phyloP scores from a whole-genome alignment of 2,113 vertebrate species.

The Dicaeum eximium region DNA sequence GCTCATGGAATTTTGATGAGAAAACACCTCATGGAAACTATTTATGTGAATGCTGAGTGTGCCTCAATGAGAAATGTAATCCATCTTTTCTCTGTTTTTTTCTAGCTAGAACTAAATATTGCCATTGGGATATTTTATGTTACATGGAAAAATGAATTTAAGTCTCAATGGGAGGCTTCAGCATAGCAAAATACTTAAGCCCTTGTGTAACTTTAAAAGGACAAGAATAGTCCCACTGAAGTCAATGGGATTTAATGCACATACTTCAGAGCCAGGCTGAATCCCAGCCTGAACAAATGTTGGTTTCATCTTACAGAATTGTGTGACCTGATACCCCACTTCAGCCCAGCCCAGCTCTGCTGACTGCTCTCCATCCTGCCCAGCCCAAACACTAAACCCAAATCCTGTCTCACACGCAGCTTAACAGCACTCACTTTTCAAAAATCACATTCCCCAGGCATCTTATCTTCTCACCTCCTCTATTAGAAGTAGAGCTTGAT shows the following conservation, averaged over 20 bases:
- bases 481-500: neutral
- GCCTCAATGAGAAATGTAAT: neutral
- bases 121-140: conserved; percentile 31
- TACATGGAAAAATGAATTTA: neutral
- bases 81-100: neutral
- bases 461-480: neutral
- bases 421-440: neutral
- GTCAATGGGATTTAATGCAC: conserved; percentile 47
- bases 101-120: neutral
- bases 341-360: neutral
- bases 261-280: neutral
- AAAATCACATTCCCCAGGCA: neutral
- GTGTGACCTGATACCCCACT: conserved; percentile 25
- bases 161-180: conserved; percentile 21
- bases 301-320: neutral
- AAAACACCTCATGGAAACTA: neutral
- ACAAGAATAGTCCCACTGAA: neutral
- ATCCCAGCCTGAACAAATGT: neutral
- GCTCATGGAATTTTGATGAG: neutral
- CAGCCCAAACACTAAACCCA: neutral
- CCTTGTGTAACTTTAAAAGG: conserved; percentile 28
- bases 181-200: neutral
- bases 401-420: neutral
- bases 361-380: neutral
- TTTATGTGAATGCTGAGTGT: neutral